phyloP scores from a whole-genome alignment of 2,888 invertebrate species.

The Leptopilina syphax region DNA sequence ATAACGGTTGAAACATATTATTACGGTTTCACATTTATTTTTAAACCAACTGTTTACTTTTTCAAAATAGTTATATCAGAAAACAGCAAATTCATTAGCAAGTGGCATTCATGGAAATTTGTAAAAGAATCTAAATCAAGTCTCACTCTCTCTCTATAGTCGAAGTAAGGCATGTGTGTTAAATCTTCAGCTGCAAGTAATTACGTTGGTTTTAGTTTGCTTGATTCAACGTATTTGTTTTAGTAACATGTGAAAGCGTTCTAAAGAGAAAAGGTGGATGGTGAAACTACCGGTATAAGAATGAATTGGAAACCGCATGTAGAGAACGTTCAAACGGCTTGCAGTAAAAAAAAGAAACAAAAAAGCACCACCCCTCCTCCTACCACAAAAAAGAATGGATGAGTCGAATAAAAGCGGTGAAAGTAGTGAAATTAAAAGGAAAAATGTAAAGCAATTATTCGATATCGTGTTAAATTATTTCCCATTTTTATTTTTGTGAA shows the following conservation, averaged over 20 bases:
- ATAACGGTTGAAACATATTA: too few relatives aligned
- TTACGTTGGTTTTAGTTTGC: slow-evolving; percentile 57
- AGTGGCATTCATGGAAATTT: slow-evolving; percentile 52
- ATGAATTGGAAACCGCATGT: slow-evolving; percentile 13
- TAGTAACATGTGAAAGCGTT: slow-evolving; percentile 7
- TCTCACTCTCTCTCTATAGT: background rate
- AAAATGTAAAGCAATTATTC: slow-evolving; percentile 6
- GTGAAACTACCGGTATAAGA: slow-evolving; percentile 23
- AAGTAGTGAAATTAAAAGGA: background rate
- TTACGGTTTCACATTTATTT: too few relatives aligned
- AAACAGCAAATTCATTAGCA: slow-evolving; percentile 5
- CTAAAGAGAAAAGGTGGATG: slow-evolving; percentile 11
- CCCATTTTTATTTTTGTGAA: background rate
- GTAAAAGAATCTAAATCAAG: slow-evolving; percentile 53
- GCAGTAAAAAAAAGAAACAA: background rate
- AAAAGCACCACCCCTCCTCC: background rate
- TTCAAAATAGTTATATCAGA: too few relatives aligned
- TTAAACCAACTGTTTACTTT: too few relatives aligned
- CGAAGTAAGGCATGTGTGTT: slow-evolving; percentile 51
- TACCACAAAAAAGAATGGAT: slow-evolving; percentile 7
- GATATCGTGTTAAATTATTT: background rate
- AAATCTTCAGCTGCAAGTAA: slow-evolving; percentile 56
- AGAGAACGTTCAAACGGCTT: slow-evolving; percentile 1
- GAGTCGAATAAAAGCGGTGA: background rate
- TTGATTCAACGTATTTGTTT: slow-evolving; percentile 52